A percentile compares a stretch with the other conserved stretches of the same genome.
phyloP scores from a whole-genome alignment of 1,140 invertebrate genomes.

The Diachasma alloeum region DNA sequence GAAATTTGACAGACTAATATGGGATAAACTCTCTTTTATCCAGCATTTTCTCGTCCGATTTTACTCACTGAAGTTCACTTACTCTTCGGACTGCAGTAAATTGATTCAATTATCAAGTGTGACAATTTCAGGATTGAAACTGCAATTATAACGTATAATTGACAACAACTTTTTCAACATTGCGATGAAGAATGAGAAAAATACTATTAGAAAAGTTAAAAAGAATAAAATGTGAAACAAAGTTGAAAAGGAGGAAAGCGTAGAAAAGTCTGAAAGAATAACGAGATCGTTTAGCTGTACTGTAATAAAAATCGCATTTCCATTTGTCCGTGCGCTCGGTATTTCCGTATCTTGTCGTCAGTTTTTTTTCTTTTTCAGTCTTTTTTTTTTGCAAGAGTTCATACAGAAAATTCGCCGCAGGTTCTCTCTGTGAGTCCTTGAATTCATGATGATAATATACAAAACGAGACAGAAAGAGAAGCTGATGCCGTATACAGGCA shows the following conservation, averaged over 20 bases:
- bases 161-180: neutral
- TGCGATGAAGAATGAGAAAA: neutral
- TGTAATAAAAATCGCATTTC: constrained; percentile 18
- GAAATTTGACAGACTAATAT: neutral
- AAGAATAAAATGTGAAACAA: neutral
- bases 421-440: constrained; percentile 1
- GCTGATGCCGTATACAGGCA: neutral
- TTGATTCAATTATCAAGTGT: neutral
- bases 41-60: too few species aligned
- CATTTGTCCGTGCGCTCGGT: constrained; percentile 5
- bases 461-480: neutral
- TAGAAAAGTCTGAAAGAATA: constrained; percentile 14
- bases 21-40: neutral
- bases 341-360: constrained; percentile 7
- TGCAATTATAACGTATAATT: neutral
- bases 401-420: neutral
- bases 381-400: neutral
- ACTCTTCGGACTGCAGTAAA: neutral
- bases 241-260: constrained; percentile 2
- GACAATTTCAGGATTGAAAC: neutral
- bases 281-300: constrained; percentile 14
- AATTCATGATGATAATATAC: constrained; percentile 3
- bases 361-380: neutral
- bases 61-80: too few species aligned
- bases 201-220: neutral